Conservation (phyloP, 2,113 vertebrate species). For the Pluvialis apricaria region DNA sequence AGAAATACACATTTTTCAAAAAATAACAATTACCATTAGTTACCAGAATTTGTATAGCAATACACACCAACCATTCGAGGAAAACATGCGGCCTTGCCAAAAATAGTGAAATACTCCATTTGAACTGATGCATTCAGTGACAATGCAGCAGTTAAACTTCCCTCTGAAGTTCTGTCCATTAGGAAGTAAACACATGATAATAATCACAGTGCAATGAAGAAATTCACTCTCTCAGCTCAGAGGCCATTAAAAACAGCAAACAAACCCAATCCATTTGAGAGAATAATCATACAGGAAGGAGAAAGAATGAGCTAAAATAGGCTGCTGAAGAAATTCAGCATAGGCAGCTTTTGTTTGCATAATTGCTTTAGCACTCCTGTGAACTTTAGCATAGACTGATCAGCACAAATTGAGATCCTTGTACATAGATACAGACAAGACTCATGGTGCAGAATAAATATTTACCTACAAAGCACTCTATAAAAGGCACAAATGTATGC, state of each 20-base stretch:
- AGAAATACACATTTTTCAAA: background rate
- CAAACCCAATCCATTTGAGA: background rate
- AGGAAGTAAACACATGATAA: background rate
- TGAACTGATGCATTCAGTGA: background rate
- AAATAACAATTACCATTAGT: background rate
- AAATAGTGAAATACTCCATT: background rate
- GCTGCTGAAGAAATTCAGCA: background rate
- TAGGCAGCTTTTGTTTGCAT: background rate
- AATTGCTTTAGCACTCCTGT: slow-evolving; percentile 39
- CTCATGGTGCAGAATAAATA: slow-evolving; percentile 39
- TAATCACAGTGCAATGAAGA: background rate
- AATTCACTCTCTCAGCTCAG: background rate
- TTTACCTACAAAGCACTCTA: slow-evolving; percentile 51
- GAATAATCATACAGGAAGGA: background rate
- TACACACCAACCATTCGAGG: background rate
- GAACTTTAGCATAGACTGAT: slow-evolving; percentile 74
- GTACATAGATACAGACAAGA: slow-evolving; percentile 55
- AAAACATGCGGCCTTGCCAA: background rate
- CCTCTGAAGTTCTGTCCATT: background rate
- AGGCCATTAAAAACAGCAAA: background rate
- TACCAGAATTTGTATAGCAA: background rate
- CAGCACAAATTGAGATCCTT: slow-evolving; percentile 19
- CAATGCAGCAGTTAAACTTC: background rate
- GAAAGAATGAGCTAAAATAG: background rate
- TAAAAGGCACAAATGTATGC: slow-evolving; percentile 36